phyloP scores from a whole-genome alignment of 2,113 vertebrate species.

The Xiphophorus hellerii region DNA sequence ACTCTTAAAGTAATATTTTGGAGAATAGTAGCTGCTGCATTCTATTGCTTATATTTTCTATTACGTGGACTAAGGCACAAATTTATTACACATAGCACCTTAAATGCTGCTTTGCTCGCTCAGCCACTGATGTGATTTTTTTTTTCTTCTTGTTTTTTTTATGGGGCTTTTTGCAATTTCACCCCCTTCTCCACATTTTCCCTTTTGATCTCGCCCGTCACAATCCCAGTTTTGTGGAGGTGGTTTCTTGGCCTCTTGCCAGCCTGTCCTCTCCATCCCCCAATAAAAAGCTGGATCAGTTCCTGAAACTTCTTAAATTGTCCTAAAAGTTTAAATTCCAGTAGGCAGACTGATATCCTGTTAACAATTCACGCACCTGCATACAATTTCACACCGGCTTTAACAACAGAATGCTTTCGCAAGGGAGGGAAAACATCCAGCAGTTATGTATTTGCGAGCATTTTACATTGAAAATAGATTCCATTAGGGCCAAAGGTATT shows the following conservation, averaged over 20 bases:
- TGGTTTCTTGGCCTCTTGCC: constrained; percentile 51
- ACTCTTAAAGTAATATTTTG: constrained; percentile 22
- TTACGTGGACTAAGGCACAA: constrained; percentile 48
- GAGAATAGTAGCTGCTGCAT: constrained; percentile 21
- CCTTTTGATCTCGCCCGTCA: constrained; percentile 67
- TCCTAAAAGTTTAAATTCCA: constrained; percentile 52
- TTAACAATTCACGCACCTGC: constrained; percentile 67
- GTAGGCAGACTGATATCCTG: constrained; percentile 45
- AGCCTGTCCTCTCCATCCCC: constrained; percentile 23
- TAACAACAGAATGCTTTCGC: constrained; percentile 64
- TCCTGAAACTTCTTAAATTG: constrained; percentile 49
- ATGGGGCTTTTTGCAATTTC: constrained; percentile 53
- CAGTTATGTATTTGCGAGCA: constrained; percentile 61
- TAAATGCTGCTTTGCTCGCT: constrained; percentile 58
- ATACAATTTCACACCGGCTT: constrained; percentile 69
- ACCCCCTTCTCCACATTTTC: constrained; percentile 28
- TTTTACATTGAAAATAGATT: constrained; percentile 75
- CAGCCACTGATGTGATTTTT: constrained; percentile 63
- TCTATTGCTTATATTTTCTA: constrained; percentile 26
- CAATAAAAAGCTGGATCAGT: constrained; percentile 20
- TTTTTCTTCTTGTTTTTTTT: background rate
- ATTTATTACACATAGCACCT: constrained; percentile 64
- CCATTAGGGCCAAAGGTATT: constrained; percentile 69
- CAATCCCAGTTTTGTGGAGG: constrained; percentile 56
- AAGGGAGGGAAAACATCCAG: constrained; percentile 38